A percentile compares a stretch with the other conserved stretches of the same genome.
These are phyloP conservation scores for Conus canariensis DNA, from an alignment of 2,888 invertebrate genomes.

Conservation along the genomic window DNA sequence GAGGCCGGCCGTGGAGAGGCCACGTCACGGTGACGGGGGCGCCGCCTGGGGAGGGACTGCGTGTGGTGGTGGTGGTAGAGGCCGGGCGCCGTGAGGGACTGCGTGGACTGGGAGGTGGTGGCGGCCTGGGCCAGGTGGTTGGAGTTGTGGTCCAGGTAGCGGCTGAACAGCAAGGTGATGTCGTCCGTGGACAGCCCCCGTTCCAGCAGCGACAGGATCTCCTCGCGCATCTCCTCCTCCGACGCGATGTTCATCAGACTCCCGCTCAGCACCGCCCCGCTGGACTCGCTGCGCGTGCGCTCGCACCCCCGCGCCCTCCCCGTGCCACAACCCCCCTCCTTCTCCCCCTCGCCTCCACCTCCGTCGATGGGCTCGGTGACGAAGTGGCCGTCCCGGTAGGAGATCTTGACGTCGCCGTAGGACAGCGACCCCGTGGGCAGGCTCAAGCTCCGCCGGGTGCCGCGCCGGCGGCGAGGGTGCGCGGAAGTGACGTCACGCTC, in stretches of 20 bases:
- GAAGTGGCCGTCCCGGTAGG: slow-evolving; percentile 55
- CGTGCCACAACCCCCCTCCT: not conserved
- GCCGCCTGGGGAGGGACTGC: slow-evolving; percentile 36
- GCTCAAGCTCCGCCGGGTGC: slow-evolving; percentile 53
- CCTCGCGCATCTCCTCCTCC: slow-evolving; percentile 53
- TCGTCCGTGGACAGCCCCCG: slow-evolving; percentile 47
- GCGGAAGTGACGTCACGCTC: slow-evolving; percentile 15
- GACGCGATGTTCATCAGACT: slow-evolving; percentile 32
- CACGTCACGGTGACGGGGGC: slow-evolving; percentile 25
- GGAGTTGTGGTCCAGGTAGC: slow-evolving; percentile 44
- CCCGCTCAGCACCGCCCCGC: slow-evolving; percentile 20
- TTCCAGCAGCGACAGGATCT: slow-evolving; percentile 53
- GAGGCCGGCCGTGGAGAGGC: slow-evolving; percentile 51
- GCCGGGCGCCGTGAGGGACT: slow-evolving; percentile 28
- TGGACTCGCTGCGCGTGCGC: slow-evolving; percentile 6
- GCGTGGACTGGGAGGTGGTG: slow-evolving; percentile 22
- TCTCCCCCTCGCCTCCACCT: not conserved
- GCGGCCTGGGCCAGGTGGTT: slow-evolving; percentile 29
- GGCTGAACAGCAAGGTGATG: slow-evolving; percentile 41
- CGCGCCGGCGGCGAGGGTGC: slow-evolving; percentile 26
- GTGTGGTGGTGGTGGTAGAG: slow-evolving; percentile 43
- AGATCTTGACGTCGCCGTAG: slow-evolving; percentile 54
- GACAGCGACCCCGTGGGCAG: slow-evolving; percentile 54
- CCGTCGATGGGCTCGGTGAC: slow-evolving; percentile 44
- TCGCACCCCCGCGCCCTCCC: not conserved